These are phyloP conservation scores for Tiliqua scincoides DNA, from an alignment of 2,113 vertebrate genomes.

Conservation along the genomic window DNA sequence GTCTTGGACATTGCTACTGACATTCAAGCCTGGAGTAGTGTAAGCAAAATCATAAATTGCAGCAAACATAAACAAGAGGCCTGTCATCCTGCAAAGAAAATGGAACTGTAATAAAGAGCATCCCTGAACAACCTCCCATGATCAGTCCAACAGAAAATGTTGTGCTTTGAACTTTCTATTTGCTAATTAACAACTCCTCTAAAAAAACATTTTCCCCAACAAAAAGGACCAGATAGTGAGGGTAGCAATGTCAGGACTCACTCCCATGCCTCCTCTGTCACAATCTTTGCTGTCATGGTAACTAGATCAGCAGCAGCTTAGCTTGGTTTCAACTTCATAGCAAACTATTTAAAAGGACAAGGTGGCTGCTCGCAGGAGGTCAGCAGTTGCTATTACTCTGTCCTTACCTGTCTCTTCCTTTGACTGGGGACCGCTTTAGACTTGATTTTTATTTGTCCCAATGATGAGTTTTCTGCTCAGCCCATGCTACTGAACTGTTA, in stretches of 20 bases:
- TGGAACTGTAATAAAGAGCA: background rate
- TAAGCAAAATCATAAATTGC: background rate
- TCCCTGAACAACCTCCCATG: background rate
- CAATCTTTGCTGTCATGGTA: slow-evolving; percentile 23
- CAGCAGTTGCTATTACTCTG: background rate
- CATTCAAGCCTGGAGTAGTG: background rate
- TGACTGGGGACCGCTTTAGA: background rate
- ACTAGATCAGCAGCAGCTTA: slow-evolving; percentile 16
- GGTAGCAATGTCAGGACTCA: background rate
- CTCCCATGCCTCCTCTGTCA: background rate
- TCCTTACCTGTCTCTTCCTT: background rate
- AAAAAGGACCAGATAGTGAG: background rate
- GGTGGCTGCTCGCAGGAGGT: background rate
- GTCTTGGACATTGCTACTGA: background rate
- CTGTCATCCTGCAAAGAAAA: background rate
- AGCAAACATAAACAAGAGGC: background rate
- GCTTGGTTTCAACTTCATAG: slow-evolving; percentile 9
- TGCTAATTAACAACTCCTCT: background rate
- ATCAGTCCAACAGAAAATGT: background rate
- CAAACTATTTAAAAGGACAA: background rate
- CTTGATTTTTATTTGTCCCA: background rate
- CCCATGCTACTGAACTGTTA: background rate
- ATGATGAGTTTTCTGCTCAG: background rate
- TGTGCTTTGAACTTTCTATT: background rate
- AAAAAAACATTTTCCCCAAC: background rate